Evolutionary conservation across 2,797 vertebrate species (phyloP), one percentile per base, ranked within the genome.

Genomic region (Corythornis leucogaster): DNA sequence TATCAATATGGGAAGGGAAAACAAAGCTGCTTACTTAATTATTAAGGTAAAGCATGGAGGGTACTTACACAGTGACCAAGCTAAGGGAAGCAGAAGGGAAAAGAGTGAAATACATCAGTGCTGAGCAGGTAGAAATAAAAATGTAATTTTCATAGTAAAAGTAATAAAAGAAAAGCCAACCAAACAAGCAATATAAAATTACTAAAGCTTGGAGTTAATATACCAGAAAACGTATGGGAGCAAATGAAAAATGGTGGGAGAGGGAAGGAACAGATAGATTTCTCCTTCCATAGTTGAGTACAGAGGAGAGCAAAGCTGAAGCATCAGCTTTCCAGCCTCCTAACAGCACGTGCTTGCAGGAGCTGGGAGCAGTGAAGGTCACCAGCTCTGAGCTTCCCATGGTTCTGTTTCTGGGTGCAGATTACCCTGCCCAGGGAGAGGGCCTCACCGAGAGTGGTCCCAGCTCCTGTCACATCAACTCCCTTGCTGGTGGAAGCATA

Each of bases 11-110:
- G 83, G 85, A 94, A 91, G 42, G 50, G 77, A 24, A 85, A 93
- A 96, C 64, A 92, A 88, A 82, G 53, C 77, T 85, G 82, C 69
- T 92, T 87, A 90, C 11, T 92, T 59, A 88, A 92, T 20, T 90
- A 92, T 92, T 93, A 96, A 97, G 93, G 87, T 91, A 95, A 95
- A 87, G 90, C 93, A 92, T 80, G 92, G 84, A 95, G 91, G 73
- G 94, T 98, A 99, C 99, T 99, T 99, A 99, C 99, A 98, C 99
- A 99, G 97, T 99, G 98, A 98, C 99, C 99, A 98, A 99, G 99
- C 99, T 99, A 98, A 98, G 93, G 98, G 97, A 97, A 96, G 99
- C 98, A 98, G 97, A 95, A 97, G 84, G 96, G 96, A 97, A 97
- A 96, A 98, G 96, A 98, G 95, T 92, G 97, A 97, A 95, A 97